Percentiles rank a stretch among this genome's conserved stretches.
phyloP scores from a whole-genome alignment of 2,113 vertebrate species.

The Phrynosoma platyrhinos region DNA sequence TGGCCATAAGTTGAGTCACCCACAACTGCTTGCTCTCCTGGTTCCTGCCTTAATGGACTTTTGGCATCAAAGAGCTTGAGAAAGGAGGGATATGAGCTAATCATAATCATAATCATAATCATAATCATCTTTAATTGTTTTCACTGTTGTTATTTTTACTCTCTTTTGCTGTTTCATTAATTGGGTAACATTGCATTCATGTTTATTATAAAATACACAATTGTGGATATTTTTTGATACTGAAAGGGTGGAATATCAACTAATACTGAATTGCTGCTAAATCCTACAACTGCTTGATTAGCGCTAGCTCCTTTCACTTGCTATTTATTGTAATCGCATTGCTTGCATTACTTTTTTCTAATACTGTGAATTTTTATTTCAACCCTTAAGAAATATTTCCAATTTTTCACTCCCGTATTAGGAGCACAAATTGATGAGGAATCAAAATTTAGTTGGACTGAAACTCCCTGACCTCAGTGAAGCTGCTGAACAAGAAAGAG shows the following conservation, averaged over 20 bases:
- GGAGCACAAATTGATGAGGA: slow-evolving; percentile 95
- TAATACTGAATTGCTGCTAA: not conserved
- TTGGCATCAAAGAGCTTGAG: not conserved
- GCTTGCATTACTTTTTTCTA: not conserved
- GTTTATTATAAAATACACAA: not conserved
- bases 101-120: not conserved
- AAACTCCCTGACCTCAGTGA: slow-evolving; percentile 95
- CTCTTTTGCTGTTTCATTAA: not conserved
- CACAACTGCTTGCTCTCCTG: not conserved
- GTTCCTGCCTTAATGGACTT: not conserved
- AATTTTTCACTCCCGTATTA: slow-evolving; percentile 63
- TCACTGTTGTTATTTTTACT: not conserved
- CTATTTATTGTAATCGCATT: slow-evolving; percentile 7
- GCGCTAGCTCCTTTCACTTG: not conserved
- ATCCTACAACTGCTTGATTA: not conserved
- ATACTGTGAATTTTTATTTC: slow-evolving; percentile 2
- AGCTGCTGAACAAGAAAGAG: slow-evolving; percentile 93
- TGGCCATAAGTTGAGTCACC: not conserved
- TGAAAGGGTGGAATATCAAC: not conserved
- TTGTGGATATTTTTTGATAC: not conserved
- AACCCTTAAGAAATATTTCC: slow-evolving; percentile 38
- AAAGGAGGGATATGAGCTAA: too few relatives aligned
- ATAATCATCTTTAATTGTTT: not conserved
- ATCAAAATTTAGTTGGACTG: slow-evolving; percentile 89
- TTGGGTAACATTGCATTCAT: not conserved